Evolutionary conservation across 2,797 vertebrate genomes (phyloP), one percentile per base, ranked within the genome.

Genomic region (Pagetopsis macropterus): DNA sequence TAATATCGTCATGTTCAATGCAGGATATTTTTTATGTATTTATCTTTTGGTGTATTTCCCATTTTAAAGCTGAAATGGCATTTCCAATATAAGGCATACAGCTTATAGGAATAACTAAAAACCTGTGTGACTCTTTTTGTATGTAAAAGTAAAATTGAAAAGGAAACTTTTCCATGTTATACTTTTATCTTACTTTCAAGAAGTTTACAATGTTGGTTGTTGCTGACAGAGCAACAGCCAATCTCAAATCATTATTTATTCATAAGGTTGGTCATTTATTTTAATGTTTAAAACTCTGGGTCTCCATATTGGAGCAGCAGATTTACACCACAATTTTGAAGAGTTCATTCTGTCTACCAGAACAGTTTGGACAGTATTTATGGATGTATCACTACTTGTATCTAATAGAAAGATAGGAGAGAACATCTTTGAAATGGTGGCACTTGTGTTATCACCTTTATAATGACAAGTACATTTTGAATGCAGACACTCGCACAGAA

Each of bases 401-500:
- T 65, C 31, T 37, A 48, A 67, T 37, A 67, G 44, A 12, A 10
- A 27, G 12, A 72, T 23, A 62, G 58, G 21, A 45, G 19, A 27
- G 5, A 54, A 59, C 48, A n/a, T 3, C 7, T 31, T 59, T 27
- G 7, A 52, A 59, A 52, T 46, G 21, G 45, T 67, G 37, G 46
- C 46, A 43, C 45, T 58, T n/a, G 48, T 48, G 55, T 21, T 27
- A 51, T 70, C 31, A 65, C n/a, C 55, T n/a, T 54, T 40, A 75
- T 40, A 75, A 60, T 72, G 16, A 58, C 62, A 62, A 52, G 72
- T 33, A 15, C 2, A 48, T 49, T 68, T 62, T 48, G 16, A 51
- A 65, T 67, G 61, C 70, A 75, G 40, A 17, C 66, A 64, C 58
- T 65, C 21, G 11, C 51, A 67, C 27, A 74, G 23, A 81, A 71